Evolutionary conservation across 2,113 vertebrate genomes (phyloP).

Genomic region (Dasyornis broadbenti): DNA sequence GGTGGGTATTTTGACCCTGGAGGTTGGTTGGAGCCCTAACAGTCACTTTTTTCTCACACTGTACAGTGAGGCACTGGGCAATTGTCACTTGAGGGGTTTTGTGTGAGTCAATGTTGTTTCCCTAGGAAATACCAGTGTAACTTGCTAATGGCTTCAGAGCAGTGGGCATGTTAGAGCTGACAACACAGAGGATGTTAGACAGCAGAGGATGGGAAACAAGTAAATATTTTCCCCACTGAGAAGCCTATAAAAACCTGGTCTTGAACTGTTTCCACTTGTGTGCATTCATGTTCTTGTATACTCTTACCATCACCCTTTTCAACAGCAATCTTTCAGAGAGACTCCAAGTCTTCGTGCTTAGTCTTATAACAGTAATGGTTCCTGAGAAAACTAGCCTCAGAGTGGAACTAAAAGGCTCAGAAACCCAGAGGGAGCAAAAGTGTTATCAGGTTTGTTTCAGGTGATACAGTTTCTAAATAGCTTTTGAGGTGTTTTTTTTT

Average conservation of each 20-base stretch:
- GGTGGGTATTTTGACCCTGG: background rate
- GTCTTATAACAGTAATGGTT: background rate
- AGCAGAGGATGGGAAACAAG: background rate
- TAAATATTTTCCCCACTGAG: background rate
- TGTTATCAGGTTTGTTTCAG: background rate
- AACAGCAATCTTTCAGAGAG: background rate
- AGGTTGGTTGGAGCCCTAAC: background rate
- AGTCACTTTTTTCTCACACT: background rate
- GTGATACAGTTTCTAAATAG: background rate
- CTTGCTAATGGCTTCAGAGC: background rate
- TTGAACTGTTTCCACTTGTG: background rate
- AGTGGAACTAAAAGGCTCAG: background rate
- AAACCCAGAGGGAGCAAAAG: background rate
- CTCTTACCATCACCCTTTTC: background rate
- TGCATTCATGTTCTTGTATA: background rate
- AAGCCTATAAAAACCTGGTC: background rate
- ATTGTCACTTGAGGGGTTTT: background rate
- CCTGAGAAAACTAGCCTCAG: background rate
- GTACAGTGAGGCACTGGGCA: background rate
- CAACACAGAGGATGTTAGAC: background rate
- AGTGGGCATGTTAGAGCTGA: background rate
- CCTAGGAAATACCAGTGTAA: background rate
- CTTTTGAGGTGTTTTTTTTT: background rate
- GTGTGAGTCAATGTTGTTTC: background rate
- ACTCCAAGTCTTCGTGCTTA: background rate